Conservation (phyloP, 1,140 invertebrate genomes). For the Psilanteris sp. region DNA sequence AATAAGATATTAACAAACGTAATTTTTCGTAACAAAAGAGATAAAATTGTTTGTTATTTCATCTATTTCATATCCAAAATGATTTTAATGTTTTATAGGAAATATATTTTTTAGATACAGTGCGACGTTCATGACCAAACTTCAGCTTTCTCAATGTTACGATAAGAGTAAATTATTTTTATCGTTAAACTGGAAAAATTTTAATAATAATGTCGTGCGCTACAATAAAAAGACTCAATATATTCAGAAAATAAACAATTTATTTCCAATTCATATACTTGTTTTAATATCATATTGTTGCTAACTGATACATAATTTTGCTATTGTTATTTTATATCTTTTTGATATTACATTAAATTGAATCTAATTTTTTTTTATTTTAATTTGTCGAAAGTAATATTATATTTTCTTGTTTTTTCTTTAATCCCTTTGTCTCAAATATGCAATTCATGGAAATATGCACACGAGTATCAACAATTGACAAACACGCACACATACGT, state of each 20-base stretch:
- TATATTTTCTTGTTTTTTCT: no score
- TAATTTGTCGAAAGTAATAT: conserved; percentile 46
- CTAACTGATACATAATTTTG: conserved; percentile 34
- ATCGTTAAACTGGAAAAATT: conserved; percentile 24
- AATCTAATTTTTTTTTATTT: conserved; percentile 34
- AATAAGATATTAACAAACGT: conserved; percentile 5
- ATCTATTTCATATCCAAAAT: conserved; percentile 54
- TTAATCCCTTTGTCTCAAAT: no score
- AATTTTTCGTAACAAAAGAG: conserved; percentile 22
- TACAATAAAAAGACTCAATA: conserved; percentile 51
- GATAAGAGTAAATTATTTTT: conserved; percentile 52
- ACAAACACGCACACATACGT: no score
- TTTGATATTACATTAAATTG: conserved; percentile 33
- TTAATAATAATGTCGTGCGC: conserved; percentile 19
- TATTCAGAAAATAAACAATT: conserved; percentile 62
- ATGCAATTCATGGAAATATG: no score
- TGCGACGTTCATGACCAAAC: conserved; percentile 32
- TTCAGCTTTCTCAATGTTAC: conserved; percentile 43
- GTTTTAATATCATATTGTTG: conserved; percentile 30
- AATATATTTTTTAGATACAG: conserved; percentile 50
- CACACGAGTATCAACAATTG: no score
- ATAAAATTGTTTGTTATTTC: conserved; percentile 15
- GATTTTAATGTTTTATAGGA: conserved; percentile 26
- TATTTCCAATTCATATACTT: conserved; percentile 53
- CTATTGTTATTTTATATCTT: no score